Conservation (phyloP, 2,797 vertebrate genomes). For the Pipistrellus pygmaeus region DNA sequence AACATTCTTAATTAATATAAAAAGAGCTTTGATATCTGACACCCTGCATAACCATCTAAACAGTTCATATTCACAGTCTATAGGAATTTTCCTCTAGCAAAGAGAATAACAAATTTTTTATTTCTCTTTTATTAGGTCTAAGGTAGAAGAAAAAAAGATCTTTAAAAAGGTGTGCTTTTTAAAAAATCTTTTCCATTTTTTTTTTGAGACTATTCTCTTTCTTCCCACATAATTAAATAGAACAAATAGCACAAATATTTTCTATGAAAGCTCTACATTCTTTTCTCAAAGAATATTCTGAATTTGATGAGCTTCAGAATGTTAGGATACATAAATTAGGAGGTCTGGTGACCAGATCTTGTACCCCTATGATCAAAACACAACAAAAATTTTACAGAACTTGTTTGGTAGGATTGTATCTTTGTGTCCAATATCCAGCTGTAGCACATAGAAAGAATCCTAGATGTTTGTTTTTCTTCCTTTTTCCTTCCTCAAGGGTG, state of each 20-base stretch:
- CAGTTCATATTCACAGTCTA: slow-evolving; percentile 44
- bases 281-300: slow-evolving; percentile 52
- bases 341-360: background rate
- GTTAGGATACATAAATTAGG: slow-evolving; percentile 48
- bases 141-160: slow-evolving; percentile 50
- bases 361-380: slow-evolving; percentile 30
- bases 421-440: background rate
- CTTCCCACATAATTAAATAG: slow-evolving; percentile 71
- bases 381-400: slow-evolving; percentile 18
- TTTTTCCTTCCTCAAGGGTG: background rate
- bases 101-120: slow-evolving; percentile 35
- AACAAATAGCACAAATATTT: slow-evolving; percentile 29
- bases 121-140: slow-evolving; percentile 58
- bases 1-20: slow-evolving; percentile 61
- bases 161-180: slow-evolving; percentile 30
- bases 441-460: background rate
- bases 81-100: slow-evolving; percentile 59
- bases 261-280: slow-evolving; percentile 37
- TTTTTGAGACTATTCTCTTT: slow-evolving; percentile 33
- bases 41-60: slow-evolving; percentile 55
- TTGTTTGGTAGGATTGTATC: background rate
- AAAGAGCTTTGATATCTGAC: slow-evolving; percentile 63
- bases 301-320: slow-evolving; percentile 36
- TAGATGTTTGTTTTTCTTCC: background rate
- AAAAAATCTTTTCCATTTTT: slow-evolving; percentile 50